These are phyloP conservation scores for Hirudo medicinalis DNA, from an alignment of 1,140 invertebrate species.

Conservation along the genomic window DNA sequence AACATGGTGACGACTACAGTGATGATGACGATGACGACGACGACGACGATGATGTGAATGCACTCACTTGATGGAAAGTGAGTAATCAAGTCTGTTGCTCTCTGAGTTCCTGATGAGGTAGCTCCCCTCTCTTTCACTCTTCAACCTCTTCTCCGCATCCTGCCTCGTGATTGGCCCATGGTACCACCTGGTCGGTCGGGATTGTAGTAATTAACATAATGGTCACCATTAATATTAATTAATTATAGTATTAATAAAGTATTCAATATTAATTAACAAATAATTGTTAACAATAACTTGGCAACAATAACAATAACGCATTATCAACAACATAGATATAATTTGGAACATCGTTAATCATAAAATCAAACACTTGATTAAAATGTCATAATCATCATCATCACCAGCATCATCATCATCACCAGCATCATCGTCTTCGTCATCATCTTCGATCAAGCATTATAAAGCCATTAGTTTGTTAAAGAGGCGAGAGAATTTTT, in stretches of 20 bases:
- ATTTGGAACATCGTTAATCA: neutral
- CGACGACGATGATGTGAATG: too few relatives aligned
- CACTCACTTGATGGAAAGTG: slow-evolving; percentile 33
- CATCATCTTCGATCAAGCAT: too few relatives aligned
- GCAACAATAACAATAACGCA: too few relatives aligned
- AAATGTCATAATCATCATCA: too few relatives aligned
- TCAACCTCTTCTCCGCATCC: slow-evolving; percentile 31
- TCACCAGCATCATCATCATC: too few relatives aligned
- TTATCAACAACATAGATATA: neutral
- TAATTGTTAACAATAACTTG: too few relatives aligned
- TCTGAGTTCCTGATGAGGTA: slow-evolving; percentile 35
- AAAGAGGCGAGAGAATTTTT: neutral
- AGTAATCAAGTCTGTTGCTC: slow-evolving; percentile 33
- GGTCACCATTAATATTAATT: neutral
- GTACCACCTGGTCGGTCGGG: slow-evolving; percentile 30
- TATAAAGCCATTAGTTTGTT: too few relatives aligned
- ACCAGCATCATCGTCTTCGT: too few relatives aligned
- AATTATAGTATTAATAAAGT: neutral
- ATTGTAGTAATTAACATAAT: neutral
- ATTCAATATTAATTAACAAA: too few relatives aligned
- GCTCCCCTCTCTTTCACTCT: slow-evolving; percentile 35
- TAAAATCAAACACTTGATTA: too few relatives aligned
- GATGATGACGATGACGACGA: too few relatives aligned
- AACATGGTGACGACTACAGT: too few relatives aligned
- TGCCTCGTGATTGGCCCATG: slow-evolving; percentile 34